Conservation (phyloP, 2,888 invertebrate genomes). For the Hemicrepidius hirtus region DNA sequence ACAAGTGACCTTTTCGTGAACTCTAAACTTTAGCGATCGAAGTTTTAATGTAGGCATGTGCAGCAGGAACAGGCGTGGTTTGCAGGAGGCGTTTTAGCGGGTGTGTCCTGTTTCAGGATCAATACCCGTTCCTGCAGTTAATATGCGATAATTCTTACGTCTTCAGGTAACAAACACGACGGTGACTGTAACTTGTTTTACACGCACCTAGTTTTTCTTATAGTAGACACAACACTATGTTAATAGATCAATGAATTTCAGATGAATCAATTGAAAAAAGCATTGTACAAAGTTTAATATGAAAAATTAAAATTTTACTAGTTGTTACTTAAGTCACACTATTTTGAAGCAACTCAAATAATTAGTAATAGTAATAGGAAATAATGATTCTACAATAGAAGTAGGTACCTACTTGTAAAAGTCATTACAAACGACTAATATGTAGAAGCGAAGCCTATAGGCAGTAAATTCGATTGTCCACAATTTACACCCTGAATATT, state of each 20-base stretch:
- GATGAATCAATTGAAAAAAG: no score
- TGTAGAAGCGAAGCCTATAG: no score
- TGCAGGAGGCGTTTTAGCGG: constrained; percentile 59
- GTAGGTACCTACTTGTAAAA: no score
- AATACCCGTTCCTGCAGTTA: constrained; percentile 58
- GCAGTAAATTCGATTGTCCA: no score
- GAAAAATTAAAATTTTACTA: no score
- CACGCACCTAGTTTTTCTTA: neutral
- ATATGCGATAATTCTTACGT: constrained; percentile 39
- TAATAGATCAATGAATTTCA: neutral
- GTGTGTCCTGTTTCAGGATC: constrained; percentile 59
- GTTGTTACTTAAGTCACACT: no score
- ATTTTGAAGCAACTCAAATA: no score
- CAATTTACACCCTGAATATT: no score
- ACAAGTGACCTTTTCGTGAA: constrained; percentile 50
- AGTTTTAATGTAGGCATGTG: constrained; percentile 56
- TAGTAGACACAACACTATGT: neutral
- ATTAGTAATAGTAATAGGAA: no score
- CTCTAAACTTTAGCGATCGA: constrained; percentile 51
- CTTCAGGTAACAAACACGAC: constrained; percentile 44
- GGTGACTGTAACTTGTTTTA: constrained; percentile 7
- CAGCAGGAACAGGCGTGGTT: constrained; percentile 60
- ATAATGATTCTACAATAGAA: no score
- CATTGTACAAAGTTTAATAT: no score
- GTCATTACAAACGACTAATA: no score